These are phyloP conservation scores for Hippocampus mohnikei DNA, from an alignment of 2,113 vertebrate genomes.

Conservation along the genomic window DNA sequence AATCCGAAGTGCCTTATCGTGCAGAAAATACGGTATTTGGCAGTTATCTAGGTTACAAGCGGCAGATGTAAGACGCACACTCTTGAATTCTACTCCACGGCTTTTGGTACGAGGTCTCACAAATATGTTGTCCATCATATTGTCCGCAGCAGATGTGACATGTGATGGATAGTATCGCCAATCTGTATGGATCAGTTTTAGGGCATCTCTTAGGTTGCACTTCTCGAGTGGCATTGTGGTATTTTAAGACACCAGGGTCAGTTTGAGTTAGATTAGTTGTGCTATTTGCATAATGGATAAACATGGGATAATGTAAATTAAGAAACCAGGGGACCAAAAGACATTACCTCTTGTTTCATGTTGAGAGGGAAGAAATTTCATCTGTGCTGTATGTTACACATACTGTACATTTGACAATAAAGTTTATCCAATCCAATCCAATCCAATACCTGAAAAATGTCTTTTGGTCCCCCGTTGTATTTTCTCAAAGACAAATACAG, in stretches of 20 bases:
- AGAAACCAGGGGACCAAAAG: neutral
- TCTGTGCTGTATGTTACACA: too few species aligned
- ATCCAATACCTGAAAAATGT: neutral
- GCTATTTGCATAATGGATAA: too few species aligned
- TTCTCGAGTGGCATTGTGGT: neutral
- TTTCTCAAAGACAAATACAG: constrained; percentile 18
- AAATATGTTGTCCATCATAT: neutral
- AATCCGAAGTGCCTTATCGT: too few species aligned
- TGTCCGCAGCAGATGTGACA: neutral
- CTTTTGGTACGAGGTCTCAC: neutral
- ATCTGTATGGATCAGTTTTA: neutral
- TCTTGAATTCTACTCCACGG: neutral
- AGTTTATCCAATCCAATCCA: too few species aligned
- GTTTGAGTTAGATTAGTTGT: neutral
- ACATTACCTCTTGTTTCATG: too few species aligned
- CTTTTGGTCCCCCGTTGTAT: too few species aligned
- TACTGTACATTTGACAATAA: too few species aligned
- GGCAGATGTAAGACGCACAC: neutral
- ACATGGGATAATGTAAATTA: neutral
- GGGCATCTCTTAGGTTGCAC: neutral
- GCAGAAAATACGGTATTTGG: neutral
- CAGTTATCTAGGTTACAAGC: neutral
- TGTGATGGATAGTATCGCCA: neutral
- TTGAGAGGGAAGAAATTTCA: too few species aligned
- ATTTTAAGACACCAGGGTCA: neutral